Percentiles rank a stretch among this genome's conserved stretches.
phyloP scores from a whole-genome alignment of 2,797 vertebrate genomes.

The Enteromius thamalakanensis region DNA sequence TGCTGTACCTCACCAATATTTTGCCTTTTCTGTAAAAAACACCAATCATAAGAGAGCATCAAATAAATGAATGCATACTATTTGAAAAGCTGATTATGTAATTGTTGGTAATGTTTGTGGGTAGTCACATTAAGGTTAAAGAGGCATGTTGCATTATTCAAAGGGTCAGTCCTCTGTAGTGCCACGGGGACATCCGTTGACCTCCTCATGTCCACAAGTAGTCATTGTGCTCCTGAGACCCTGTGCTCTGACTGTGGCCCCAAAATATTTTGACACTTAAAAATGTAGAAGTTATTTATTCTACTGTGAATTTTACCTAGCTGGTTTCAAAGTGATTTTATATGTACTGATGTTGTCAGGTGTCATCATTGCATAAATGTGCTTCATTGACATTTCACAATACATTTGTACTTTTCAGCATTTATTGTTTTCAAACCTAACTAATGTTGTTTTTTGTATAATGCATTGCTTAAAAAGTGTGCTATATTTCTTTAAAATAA shows the following conservation, averaged over 20 bases:
- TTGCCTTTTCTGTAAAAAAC: conserved; percentile 17
- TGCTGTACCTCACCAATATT: neutral
- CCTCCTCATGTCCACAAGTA: neutral
- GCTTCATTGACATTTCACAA: neutral
- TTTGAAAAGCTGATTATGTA: conserved; percentile 18
- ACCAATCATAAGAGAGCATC: conserved; percentile 9
- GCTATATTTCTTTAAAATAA: conserved; percentile 1
- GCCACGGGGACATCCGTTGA: conserved; percentile 20
- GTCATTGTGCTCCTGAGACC: neutral
- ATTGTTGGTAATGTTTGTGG: neutral
- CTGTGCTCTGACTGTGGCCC: neutral
- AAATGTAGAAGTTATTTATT: conserved; percentile 2
- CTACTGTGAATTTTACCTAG: neutral
- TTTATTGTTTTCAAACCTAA: neutral
- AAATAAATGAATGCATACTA: neutral
- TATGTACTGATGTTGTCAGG: neutral
- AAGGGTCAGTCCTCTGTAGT: neutral
- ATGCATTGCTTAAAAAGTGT: neutral
- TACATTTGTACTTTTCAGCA: neutral
- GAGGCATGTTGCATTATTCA: conserved; percentile 23
- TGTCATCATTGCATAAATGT: neutral
- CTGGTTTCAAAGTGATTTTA: neutral
- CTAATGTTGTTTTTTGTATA: neutral
- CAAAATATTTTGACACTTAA: conserved; percentile 14
- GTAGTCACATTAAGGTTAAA: conserved; percentile 26